Percentiles rank a stretch among this genome's conserved stretches.
Evolutionary conservation across 2,113 vertebrate genomes (phyloP).

Genomic region (Channa maculata): DNA sequence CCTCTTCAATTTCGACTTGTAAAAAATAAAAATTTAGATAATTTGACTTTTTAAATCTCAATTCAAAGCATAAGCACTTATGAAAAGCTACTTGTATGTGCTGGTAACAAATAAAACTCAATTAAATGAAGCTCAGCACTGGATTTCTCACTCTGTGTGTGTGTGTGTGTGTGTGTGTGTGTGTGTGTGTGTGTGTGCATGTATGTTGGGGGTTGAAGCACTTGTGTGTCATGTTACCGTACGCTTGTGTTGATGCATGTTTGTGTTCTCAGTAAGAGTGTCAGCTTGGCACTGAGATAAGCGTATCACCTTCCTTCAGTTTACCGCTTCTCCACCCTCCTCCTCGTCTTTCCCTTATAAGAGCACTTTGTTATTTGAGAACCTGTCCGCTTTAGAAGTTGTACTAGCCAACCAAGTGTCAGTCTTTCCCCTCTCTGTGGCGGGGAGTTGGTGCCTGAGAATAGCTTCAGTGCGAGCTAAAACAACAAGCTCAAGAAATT

Average conservation of each 20-base stretch:
- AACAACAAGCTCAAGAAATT: conserved; percentile 79
- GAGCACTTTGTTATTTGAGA: conserved; percentile 55
- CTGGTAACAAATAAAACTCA: conserved; percentile 44
- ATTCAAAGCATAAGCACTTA: not conserved
- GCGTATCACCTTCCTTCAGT: conserved; percentile 36
- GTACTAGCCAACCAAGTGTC: conserved; percentile 56
- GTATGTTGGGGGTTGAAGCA: conserved; percentile 5
- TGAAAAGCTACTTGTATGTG: not conserved
- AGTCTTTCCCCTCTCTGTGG: conserved; percentile 32
- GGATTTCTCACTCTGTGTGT: conserved; percentile 7
- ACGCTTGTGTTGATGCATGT: conserved; percentile 25
- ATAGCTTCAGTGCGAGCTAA: conserved; percentile 70
- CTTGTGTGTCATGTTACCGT: not conserved
- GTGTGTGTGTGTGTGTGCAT: conserved; percentile 7
- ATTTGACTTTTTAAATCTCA: conserved; percentile 2
- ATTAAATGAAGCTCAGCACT: conserved; percentile 9
- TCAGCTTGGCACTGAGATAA: conserved; percentile 25
- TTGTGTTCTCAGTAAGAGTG: conserved; percentile 24
- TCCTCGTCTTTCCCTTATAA: conserved; percentile 16
- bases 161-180: conserved; percentile 7
- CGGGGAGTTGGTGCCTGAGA: conserved; percentile 29
- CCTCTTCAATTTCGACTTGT: not conserved
- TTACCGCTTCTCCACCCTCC: conserved; percentile 27
- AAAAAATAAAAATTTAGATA: not conserved
- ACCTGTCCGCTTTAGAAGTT: conserved; percentile 62